Conservation (phyloP, 2,888 invertebrate genomes). For the Pseudanteris insignis region DNA sequence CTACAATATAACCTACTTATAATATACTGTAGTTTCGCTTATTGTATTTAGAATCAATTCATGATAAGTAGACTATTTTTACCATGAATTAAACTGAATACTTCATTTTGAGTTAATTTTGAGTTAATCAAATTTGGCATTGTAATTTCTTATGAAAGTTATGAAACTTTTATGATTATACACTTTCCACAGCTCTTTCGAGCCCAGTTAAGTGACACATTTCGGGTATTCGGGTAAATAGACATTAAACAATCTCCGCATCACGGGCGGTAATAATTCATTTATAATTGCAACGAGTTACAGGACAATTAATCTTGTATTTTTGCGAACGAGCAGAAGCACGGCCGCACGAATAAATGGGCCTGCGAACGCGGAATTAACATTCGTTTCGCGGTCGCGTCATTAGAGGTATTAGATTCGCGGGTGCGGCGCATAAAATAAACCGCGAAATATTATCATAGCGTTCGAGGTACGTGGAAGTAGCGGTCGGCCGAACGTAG, state of each 20-base stretch:
- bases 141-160: too few relatives aligned
- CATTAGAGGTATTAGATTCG: constrained; percentile 25
- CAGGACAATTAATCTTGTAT: constrained; percentile 41
- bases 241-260: constrained; percentile 30
- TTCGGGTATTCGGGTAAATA: too few relatives aligned
- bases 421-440: constrained; percentile 43
- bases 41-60: too few relatives aligned
- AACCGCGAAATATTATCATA: constrained; percentile 37
- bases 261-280: constrained; percentile 39
- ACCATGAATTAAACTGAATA: too few relatives aligned
- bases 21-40: too few relatives aligned
- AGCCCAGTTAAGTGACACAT: too few relatives aligned
- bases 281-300: constrained; percentile 40
- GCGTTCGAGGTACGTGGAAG: constrained; percentile 20
- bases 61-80: too few relatives aligned
- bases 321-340: constrained; percentile 28
- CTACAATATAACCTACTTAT: too few relatives aligned
- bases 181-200: too few relatives aligned
- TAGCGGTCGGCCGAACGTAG: constrained; percentile 41
- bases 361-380: constrained; percentile 34
- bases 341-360: constrained; percentile 33
- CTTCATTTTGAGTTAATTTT: too few relatives aligned
- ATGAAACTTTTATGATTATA: too few relatives aligned
- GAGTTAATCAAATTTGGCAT: too few relatives aligned
- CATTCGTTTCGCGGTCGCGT: constrained; percentile 35